These are phyloP conservation scores for Crematogaster levior DNA, from an alignment of 2,888 invertebrate species.

Conservation along the genomic window DNA sequence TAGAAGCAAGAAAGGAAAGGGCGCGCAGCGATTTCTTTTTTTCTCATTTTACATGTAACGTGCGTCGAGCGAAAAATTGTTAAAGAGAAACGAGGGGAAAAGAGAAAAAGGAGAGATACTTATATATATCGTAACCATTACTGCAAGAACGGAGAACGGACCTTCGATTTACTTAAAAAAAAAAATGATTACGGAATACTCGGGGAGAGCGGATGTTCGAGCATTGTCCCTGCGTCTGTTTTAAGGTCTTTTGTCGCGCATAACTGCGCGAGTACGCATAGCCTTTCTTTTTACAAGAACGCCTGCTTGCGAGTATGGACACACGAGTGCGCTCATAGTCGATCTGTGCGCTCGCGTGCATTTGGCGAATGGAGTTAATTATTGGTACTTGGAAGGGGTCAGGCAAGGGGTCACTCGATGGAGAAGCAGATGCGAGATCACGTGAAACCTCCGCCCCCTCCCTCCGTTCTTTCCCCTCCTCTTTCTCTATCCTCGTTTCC, in stretches of 20 bases:
- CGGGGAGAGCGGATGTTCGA: not conserved
- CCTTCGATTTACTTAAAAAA: not conserved
- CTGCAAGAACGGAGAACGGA: not conserved
- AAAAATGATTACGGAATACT: not conserved
- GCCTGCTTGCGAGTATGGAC: constrained; percentile 63
- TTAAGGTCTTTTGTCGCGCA: constrained; percentile 64
- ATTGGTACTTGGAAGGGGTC: constrained; percentile 84
- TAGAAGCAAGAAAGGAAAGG: constrained; percentile 16
- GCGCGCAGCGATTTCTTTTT: not conserved
- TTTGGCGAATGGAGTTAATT: constrained; percentile 81
- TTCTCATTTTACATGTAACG: not conserved
- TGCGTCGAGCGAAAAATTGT: not conserved
- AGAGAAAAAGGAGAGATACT: too few species aligned
- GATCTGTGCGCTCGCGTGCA: constrained; percentile 67
- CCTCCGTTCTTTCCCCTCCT: constrained; percentile 52
- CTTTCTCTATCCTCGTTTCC: not conserved
- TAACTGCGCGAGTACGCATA: constrained; percentile 68
- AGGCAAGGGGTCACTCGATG: constrained; percentile 79
- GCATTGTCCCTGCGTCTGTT: constrained; percentile 35
- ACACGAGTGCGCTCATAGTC: constrained; percentile 64
- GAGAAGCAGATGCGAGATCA: constrained; percentile 82
- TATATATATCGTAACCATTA: not conserved
- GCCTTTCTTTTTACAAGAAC: constrained; percentile 71
- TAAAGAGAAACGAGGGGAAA: not conserved
- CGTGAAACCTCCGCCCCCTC: constrained; percentile 74